phyloP scores from a whole-genome alignment of 2,113 vertebrate genomes.

The Uria aalge region DNA sequence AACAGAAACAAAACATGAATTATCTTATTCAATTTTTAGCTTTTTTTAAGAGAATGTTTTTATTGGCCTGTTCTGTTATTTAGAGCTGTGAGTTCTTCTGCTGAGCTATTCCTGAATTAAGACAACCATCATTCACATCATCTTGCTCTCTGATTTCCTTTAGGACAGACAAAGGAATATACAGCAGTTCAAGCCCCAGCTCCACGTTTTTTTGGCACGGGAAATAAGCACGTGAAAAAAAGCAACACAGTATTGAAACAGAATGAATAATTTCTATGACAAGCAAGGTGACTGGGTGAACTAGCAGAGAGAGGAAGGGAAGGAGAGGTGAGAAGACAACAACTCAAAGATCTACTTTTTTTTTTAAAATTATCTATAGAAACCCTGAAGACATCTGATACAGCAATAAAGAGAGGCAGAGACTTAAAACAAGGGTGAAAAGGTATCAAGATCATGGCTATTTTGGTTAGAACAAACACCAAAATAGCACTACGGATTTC shows the following conservation, averaged over 20 bases:
- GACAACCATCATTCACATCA: neutral
- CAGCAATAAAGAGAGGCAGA: neutral
- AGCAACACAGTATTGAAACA: neutral
- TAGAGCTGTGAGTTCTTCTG: neutral
- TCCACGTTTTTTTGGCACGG: neutral
- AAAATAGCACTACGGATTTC: neutral
- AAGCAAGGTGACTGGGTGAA: neutral
- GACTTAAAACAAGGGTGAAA: neutral
- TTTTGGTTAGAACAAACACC: neutral
- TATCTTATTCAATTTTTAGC: neutral
- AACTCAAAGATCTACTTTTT: neutral
- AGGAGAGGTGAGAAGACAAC: neutral
- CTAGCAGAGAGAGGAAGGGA: neutral
- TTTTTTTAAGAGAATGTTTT: neutral
- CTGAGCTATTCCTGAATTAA: neutral
- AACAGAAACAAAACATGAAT: neutral
- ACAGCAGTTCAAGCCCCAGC: neutral
- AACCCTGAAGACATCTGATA: neutral
- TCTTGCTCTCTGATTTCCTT: neutral
- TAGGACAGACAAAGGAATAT: neutral
- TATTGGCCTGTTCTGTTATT: neutral
- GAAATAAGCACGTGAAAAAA: neutral
- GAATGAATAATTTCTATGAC: neutral
- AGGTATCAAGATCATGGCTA: neutral
- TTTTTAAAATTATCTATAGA: neutral